phyloP scores from a whole-genome alignment of 2,113 vertebrate genomes.

The Xiphophorus hellerii region DNA sequence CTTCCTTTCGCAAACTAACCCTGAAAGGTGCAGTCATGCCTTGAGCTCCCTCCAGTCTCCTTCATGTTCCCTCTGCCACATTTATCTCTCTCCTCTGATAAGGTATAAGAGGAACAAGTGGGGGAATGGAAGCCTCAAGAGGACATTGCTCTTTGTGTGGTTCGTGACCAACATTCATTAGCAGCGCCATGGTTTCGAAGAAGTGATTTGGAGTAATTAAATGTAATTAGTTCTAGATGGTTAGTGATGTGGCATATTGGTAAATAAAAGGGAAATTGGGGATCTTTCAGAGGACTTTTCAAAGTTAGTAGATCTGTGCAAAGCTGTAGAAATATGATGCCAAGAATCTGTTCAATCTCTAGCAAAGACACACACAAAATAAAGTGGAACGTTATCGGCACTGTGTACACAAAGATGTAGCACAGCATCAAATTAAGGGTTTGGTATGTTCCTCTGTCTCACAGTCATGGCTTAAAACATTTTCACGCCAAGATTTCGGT shows the following conservation, averaged over 20 bases:
- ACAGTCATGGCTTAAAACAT: too few species aligned
- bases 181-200: slow-evolving; percentile 14
- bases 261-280: slow-evolving; percentile 10
- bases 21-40: slow-evolving; percentile 1
- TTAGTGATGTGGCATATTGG: slow-evolving; percentile 23
- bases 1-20: neutral
- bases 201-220: slow-evolving; percentile 43
- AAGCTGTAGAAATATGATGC: slow-evolving; percentile 5
- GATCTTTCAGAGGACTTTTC: slow-evolving; percentile 23
- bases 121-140: slow-evolving; percentile 16
- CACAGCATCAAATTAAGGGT: too few species aligned
- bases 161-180: slow-evolving; percentile 48
- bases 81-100: slow-evolving; percentile 44
- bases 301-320: slow-evolving; percentile 21
- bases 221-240: slow-evolving; percentile 45
- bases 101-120: neutral
- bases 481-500: too few species aligned
- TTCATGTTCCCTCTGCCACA: neutral
- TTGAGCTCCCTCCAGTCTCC: neutral
- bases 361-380: neutral
- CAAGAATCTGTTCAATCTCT: neutral
- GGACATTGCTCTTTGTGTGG: slow-evolving; percentile 8
- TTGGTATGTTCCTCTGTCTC: too few species aligned
- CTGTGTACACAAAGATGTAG: too few species aligned
- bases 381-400: neutral